These are phyloP conservation scores for Adineta ricciae DNA, from an alignment of 2,888 invertebrate species.

Conservation along the genomic window DNA sequence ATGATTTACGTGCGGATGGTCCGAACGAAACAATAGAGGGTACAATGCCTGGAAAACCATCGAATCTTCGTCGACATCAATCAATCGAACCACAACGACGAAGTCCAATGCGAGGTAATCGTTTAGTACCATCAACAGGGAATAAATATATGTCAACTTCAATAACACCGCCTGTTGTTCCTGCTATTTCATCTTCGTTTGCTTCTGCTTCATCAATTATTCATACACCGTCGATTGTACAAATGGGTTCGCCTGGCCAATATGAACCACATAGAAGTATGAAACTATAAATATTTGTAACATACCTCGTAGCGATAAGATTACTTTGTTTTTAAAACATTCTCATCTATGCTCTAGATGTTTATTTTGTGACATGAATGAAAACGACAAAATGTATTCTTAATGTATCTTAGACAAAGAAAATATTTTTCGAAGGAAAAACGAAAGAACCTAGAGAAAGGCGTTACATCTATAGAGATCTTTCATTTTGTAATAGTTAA, in stretches of 20 bases:
- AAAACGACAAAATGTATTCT: background rate
- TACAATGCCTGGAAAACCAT: background rate
- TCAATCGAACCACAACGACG: background rate
- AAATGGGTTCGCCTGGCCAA: background rate
- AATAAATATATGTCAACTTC: background rate
- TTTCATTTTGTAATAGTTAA: background rate
- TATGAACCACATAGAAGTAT: background rate
- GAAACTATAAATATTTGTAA: background rate
- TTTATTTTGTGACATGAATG: background rate
- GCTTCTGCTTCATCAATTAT: background rate
- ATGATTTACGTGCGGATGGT: background rate
- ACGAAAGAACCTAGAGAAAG: background rate
- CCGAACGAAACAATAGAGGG: background rate
- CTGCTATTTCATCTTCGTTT: background rate
- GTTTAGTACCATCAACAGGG: background rate
- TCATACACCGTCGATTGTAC: background rate
- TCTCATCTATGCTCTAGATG: background rate
- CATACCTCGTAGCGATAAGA: background rate
- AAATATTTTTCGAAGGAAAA: background rate
- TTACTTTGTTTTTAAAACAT: background rate
- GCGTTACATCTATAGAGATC: background rate
- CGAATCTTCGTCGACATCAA: background rate
- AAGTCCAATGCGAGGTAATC: background rate
- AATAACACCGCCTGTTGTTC: background rate
- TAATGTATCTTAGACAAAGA: background rate